Conservation (phyloP, 2,797 vertebrate genomes). For the Thalassophryne amazonica region DNA sequence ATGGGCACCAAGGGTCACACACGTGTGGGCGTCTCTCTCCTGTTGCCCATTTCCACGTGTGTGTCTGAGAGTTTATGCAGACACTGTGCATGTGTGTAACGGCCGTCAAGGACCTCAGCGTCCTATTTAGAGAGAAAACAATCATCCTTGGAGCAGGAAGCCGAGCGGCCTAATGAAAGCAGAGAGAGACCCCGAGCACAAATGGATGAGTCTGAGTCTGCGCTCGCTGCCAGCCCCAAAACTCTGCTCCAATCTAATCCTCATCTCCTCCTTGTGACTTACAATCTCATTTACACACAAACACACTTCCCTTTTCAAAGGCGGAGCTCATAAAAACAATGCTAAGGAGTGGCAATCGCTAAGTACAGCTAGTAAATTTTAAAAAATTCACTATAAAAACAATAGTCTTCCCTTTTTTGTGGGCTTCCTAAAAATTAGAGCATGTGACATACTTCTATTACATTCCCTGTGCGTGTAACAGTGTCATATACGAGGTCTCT, state of each 20-base stretch:
- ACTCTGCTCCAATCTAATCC: neutral
- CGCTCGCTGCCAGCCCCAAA: neutral
- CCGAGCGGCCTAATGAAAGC: slow-evolving; percentile 58
- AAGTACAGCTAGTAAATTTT: too few relatives aligned
- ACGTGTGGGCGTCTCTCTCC: too few relatives aligned
- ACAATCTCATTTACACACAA: slow-evolving; percentile 1
- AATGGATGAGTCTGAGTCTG: slow-evolving; percentile 46
- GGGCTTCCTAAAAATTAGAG: too few relatives aligned
- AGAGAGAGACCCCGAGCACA: slow-evolving; percentile 51
- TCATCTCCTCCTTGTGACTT: neutral
- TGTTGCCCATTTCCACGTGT: too few relatives aligned
- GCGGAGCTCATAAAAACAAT: too few relatives aligned
- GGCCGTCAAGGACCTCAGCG: slow-evolving; percentile 39
- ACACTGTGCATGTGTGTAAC: slow-evolving; percentile 27
- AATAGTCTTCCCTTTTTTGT: too few relatives aligned
- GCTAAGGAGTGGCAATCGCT: too few relatives aligned
- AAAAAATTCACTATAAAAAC: too few relatives aligned
- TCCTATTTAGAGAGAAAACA: slow-evolving; percentile 71
- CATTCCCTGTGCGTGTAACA: too few relatives aligned
- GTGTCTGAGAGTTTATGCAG: neutral
- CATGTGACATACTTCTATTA: too few relatives aligned
- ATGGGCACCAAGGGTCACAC: neutral
- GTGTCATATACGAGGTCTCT: too few relatives aligned
- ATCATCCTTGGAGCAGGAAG: slow-evolving; percentile 65
- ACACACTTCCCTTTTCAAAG: neutral